A percentile compares a stretch with the other conserved stretches of the same genome.
These are phyloP conservation scores for Trichomycterus rosablanca DNA, from an alignment of 2,113 vertebrate species.

Conservation along the genomic window DNA sequence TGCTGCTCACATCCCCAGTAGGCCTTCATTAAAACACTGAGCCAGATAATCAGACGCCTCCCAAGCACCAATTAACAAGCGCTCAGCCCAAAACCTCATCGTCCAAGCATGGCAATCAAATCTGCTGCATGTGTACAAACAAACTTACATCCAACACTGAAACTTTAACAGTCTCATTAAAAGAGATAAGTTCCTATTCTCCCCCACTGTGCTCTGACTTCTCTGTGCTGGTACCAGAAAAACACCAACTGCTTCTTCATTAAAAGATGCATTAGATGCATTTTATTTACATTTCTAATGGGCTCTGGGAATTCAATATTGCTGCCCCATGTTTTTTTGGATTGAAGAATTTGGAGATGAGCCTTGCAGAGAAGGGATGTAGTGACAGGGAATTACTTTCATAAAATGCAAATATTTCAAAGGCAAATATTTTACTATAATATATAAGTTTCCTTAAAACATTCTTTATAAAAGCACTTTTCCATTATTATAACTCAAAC, in stretches of 20 bases:
- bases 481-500: too few species aligned
- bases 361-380: background rate
- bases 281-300: slow-evolving; percentile 21
- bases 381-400: slow-evolving; percentile 6
- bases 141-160: slow-evolving; percentile 30
- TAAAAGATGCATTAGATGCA: slow-evolving; percentile 25
- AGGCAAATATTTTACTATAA: too few species aligned
- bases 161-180: slow-evolving; percentile 39
- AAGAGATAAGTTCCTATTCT: slow-evolving; percentile 18
- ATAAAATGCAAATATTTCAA: background rate
- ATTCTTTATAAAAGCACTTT: too few species aligned
- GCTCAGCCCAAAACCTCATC: slow-evolving; percentile 3
- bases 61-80: slow-evolving; percentile 46
- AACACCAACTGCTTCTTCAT: slow-evolving; percentile 30
- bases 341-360: slow-evolving; percentile 3
- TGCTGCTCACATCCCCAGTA: slow-evolving; percentile 11
- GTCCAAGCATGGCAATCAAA: slow-evolving; percentile 29
- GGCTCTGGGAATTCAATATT: slow-evolving; percentile 22
- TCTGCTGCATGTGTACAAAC: slow-evolving; percentile 30
- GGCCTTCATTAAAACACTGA: slow-evolving; percentile 35
- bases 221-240: background rate
- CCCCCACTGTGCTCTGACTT: background rate
- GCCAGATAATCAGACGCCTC: slow-evolving; percentile 31
- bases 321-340: background rate
- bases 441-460: too few species aligned